Percentiles rank a stretch among this genome's conserved stretches.
These are phyloP conservation scores for Garra rufa DNA, from an alignment of 2,113 vertebrate genomes.

Conservation along the genomic window DNA sequence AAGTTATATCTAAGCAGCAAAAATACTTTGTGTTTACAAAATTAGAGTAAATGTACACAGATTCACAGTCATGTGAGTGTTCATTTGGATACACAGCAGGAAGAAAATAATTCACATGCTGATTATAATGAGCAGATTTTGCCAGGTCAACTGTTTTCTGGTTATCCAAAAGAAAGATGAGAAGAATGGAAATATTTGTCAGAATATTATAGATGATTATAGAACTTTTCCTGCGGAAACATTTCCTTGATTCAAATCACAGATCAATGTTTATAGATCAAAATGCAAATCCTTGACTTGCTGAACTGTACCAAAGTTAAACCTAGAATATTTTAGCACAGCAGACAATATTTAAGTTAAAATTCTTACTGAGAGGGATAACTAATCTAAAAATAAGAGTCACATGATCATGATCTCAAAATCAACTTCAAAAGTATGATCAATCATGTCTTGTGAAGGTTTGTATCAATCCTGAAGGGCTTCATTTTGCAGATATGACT, in stretches of 20 bases:
- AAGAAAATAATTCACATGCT: background rate
- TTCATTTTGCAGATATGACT: background rate
- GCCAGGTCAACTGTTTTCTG: background rate
- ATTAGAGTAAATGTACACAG: background rate
- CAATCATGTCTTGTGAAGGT: background rate
- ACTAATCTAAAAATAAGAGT: background rate
- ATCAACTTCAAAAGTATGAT: background rate
- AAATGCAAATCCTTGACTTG: background rate
- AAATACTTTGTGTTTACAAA: background rate
- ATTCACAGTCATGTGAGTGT: background rate
- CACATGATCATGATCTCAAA: background rate
- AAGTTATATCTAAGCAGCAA: background rate
- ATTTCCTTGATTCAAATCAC: conserved; percentile 37
- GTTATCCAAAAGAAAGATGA: background rate
- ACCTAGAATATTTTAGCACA: background rate
- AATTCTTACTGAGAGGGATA: background rate
- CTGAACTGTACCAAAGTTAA: background rate
- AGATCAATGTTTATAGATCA: conserved; percentile 41
- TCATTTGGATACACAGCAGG: background rate
- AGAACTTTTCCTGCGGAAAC: background rate
- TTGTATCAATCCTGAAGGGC: background rate
- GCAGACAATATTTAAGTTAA: background rate
- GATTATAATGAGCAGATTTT: conserved; percentile 5
- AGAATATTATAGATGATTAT: background rate
- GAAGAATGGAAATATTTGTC: background rate